A percentile compares a stretch with the other conserved stretches of the same genome.
Conservation (phyloP, 2,797 vertebrate genomes). For the Xiphorhynchus erythropygius region DNA sequence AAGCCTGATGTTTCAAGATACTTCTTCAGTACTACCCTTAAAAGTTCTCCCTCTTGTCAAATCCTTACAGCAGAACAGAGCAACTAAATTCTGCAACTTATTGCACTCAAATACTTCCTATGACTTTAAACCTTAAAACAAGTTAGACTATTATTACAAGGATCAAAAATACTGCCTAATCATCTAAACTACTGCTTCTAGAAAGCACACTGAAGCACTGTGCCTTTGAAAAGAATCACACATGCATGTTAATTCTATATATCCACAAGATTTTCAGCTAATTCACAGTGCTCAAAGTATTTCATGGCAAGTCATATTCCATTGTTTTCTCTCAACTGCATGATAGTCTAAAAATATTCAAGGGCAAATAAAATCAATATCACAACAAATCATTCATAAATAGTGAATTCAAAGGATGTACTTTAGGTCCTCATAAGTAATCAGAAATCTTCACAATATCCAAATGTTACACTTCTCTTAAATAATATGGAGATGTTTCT, state of each 20-base stretch:
- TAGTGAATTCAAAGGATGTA: not conserved
- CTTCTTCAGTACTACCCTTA: not conserved
- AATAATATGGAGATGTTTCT: not conserved
- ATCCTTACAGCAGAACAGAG: not conserved
- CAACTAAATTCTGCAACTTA: not conserved
- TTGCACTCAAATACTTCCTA: not conserved
- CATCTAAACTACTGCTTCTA: not conserved
- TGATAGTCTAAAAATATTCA: not conserved
- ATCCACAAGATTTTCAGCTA: not conserved
- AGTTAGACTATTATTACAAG: not conserved
- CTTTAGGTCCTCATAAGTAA: not conserved
- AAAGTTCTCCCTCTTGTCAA: not conserved
- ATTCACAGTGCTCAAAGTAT: not conserved
- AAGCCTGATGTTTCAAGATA: not conserved
- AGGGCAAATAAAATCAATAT: not conserved
- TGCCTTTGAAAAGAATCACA: not conserved
- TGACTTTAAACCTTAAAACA: not conserved
- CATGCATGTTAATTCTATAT: not conserved
- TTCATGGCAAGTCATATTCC: constrained; percentile 3
- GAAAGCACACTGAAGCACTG: not conserved
- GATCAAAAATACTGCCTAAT: not conserved
- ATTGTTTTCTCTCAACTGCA: not conserved
- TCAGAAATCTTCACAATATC: not conserved
- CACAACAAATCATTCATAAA: not conserved
- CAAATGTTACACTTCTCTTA: constrained; percentile 15